Percentiles rank a stretch among this genome's conserved stretches.
These are phyloP conservation scores for Watsonalla cultraria DNA, from an alignment of 2,888 invertebrate genomes.

Conservation along the genomic window DNA sequence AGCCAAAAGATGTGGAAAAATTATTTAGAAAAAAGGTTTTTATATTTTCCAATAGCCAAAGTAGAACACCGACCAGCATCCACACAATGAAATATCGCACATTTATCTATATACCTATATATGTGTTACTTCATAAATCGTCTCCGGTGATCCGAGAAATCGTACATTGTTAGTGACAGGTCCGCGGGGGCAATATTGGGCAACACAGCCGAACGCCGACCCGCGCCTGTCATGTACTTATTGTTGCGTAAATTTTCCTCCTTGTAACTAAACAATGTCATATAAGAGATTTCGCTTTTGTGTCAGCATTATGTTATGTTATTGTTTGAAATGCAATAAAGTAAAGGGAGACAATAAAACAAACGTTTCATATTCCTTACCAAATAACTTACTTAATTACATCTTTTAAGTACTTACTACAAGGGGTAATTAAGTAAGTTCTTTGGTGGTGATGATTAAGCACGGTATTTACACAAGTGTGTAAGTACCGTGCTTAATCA, in stretches of 20 bases:
- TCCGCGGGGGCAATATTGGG: slow-evolving; percentile 18
- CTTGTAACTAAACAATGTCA: neutral
- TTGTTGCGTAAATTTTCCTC: neutral
- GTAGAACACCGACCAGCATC: too few species aligned
- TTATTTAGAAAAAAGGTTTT: too few species aligned
- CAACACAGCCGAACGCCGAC: slow-evolving; percentile 15
- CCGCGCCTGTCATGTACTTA: slow-evolving; percentile 17
- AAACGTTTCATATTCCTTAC: too few species aligned
- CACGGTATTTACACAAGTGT: too few species aligned
- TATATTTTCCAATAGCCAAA: too few species aligned
- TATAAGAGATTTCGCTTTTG: neutral
- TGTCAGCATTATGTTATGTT: slow-evolving; percentile 10
- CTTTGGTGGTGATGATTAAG: too few species aligned
- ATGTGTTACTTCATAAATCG: slow-evolving; percentile 11
- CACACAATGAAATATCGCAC: too few species aligned
- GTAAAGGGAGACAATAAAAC: neutral
- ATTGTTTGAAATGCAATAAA: neutral
- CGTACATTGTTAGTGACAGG: slow-evolving; percentile 24
- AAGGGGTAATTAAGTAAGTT: too few species aligned
- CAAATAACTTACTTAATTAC: too few species aligned
- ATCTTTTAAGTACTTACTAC: too few species aligned
- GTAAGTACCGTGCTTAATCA: too few species aligned
- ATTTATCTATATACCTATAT: neutral
- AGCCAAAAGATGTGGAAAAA: too few species aligned
- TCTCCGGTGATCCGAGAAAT: slow-evolving; percentile 21